Conservation (phyloP, 2,113 vertebrate genomes). For the Ammospiza caudacuta region DNA sequence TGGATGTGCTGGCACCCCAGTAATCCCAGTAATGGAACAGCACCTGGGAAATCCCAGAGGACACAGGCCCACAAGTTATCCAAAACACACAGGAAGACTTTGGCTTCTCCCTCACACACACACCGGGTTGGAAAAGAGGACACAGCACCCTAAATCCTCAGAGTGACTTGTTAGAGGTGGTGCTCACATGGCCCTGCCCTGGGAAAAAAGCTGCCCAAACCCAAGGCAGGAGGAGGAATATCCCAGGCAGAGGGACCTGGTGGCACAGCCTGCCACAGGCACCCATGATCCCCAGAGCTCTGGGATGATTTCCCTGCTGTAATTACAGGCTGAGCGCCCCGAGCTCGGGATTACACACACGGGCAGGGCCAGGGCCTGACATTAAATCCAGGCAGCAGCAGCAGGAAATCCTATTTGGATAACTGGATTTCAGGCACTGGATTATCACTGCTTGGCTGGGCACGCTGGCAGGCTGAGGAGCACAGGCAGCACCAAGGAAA, state of each 20-base stretch:
- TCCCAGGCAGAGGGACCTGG: background rate
- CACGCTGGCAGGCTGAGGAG: rapidly evolving
- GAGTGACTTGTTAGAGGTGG: background rate
- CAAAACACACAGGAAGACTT: background rate
- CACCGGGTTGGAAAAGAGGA: rapidly evolving
- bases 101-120: background rate
- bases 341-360: background rate
- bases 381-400: background rate
- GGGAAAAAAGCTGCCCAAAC: background rate
- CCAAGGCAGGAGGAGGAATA: background rate
- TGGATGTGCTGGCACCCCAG: background rate
- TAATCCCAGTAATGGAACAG: background rate
- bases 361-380: background rate
- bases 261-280: background rate
- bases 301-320: background rate
- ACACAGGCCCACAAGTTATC: background rate
- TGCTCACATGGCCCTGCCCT: rapidly evolving
- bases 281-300: rapidly evolving
- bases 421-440: constrained; percentile 44
- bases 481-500: background rate
- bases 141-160: rapidly evolving
- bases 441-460: background rate
- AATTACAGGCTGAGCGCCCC: background rate
- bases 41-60: background rate
- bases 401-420: constrained; percentile 54